A percentile compares a stretch with the other conserved stretches of the same genome.
phyloP scores from a whole-genome alignment of 1,140 invertebrate species.

The Luehdorfia chinensis region DNA sequence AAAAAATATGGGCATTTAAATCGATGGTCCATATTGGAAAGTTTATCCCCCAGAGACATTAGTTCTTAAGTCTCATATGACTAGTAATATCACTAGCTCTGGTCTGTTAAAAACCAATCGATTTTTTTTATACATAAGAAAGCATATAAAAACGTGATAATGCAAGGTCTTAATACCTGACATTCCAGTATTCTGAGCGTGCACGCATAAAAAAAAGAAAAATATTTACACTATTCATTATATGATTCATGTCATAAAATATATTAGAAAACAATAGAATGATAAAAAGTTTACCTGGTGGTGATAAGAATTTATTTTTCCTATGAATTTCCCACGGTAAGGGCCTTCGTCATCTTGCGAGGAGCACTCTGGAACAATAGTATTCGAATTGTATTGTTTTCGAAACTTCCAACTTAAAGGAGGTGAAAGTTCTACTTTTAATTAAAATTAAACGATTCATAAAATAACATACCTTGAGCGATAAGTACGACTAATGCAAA shows the following conservation, averaged over 20 bases:
- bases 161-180: too few relatives aligned
- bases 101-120: too few relatives aligned
- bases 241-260: constrained; percentile 10
- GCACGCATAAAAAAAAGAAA: not conserved
- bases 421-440: constrained; percentile 35
- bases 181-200: not conserved
- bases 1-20: too few relatives aligned
- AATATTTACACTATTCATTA: not conserved
- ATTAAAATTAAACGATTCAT: constrained; percentile 7
- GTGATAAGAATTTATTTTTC: constrained; percentile 94
- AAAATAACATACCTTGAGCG: constrained; percentile 35
- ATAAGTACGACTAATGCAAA: constrained; percentile 28
- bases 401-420: not conserved
- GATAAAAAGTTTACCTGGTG: constrained; percentile 77
- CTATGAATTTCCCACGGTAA: constrained; percentile 89
- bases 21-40: too few relatives aligned
- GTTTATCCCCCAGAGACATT: too few relatives aligned
- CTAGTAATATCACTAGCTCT: too few relatives aligned
- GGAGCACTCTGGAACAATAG: constrained; percentile 43
- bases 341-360: constrained; percentile 80
- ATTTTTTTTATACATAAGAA: too few relatives aligned
- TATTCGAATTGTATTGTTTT: constrained; percentile 5
- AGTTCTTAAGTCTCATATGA: too few relatives aligned
- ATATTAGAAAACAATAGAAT: not conserved
- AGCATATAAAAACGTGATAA: too few relatives aligned